Evolutionary conservation across 2,113 vertebrate genomes (phyloP).

Genomic region (Leiothrix lutea): DNA sequence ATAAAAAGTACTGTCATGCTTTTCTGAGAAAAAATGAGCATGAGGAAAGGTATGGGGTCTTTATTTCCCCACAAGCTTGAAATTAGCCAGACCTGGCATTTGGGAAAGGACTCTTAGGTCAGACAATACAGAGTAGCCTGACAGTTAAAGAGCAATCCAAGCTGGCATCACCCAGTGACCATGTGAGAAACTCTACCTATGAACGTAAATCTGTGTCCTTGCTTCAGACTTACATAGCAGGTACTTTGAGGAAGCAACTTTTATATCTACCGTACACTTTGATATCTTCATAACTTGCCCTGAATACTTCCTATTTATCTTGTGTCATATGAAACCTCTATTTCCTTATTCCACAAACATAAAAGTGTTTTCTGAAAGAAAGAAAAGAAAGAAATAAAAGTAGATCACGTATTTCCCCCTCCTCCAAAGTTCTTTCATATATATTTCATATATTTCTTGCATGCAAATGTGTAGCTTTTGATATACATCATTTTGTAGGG

Average conservation of each 20-base stretch:
- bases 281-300: not conserved
- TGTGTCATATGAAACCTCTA: not conserved
- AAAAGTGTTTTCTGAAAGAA: not conserved
- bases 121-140: accelerated
- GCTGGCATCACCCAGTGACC: not conserved
- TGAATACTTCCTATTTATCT: not conserved
- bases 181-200: not conserved
- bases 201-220: not conserved
- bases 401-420: not conserved
- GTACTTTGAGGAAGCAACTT: not conserved
- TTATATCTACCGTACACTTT: not conserved
- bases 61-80: not conserved
- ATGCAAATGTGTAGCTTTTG: not conserved
- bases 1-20: not conserved
- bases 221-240: not conserved
- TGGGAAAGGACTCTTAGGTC: not conserved
- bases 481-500: not conserved
- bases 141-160: not conserved
- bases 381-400: not conserved
- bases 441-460: not conserved
- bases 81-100: not conserved
- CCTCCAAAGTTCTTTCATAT: not conserved
- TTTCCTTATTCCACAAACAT: not conserved
- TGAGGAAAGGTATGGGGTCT: not conserved
- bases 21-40: not conserved